Conservation (phyloP, 2,113 vertebrate species). For the Thomomys bottae region DNA sequence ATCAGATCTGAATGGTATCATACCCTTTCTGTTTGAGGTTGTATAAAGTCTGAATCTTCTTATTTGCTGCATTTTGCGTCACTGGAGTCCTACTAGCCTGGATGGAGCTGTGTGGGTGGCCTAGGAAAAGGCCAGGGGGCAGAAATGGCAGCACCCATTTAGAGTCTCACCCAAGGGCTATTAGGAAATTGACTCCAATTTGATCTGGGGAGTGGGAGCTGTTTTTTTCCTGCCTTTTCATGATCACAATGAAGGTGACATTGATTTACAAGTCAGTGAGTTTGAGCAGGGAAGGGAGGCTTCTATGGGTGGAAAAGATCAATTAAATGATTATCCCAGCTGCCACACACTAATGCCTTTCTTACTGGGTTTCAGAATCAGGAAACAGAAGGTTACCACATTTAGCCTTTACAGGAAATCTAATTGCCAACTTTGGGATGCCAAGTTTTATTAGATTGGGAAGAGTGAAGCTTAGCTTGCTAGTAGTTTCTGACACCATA, state of each 20-base stretch:
- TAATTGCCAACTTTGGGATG: slow-evolving; percentile 49
- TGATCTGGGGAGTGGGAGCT: slow-evolving; percentile 1
- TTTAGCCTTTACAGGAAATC: slow-evolving; percentile 71
- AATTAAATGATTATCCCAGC: slow-evolving; percentile 78
- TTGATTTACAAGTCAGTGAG: slow-evolving; percentile 75
- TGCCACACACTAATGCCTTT: slow-evolving; percentile 71
- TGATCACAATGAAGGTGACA: slow-evolving; percentile 71
- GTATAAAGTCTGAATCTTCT: not conserved
- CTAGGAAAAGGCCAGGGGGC: not conserved
- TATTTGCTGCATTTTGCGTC: not conserved
- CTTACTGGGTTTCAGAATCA: slow-evolving; percentile 70
- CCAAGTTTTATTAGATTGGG: slow-evolving; percentile 62
- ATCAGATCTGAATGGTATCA: not conserved
- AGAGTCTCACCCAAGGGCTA: slow-evolving; percentile 48
- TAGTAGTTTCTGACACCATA: not conserved
- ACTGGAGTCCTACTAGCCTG: not conserved
- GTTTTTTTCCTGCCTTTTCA: slow-evolving; percentile 60
- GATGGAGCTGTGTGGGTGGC: slow-evolving; percentile 26
- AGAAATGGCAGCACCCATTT: slow-evolving; percentile 56
- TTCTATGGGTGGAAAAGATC: slow-evolving; percentile 78
- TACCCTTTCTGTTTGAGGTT: not conserved
- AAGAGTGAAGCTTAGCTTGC: not conserved
- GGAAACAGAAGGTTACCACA: slow-evolving; percentile 71
- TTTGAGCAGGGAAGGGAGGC: slow-evolving; percentile 52
- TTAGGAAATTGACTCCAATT: slow-evolving; percentile 71